Conservation (phyloP, 35 echinoderm and acorn worm genomes). For the Heliocidaris erythrogramma region DNA sequence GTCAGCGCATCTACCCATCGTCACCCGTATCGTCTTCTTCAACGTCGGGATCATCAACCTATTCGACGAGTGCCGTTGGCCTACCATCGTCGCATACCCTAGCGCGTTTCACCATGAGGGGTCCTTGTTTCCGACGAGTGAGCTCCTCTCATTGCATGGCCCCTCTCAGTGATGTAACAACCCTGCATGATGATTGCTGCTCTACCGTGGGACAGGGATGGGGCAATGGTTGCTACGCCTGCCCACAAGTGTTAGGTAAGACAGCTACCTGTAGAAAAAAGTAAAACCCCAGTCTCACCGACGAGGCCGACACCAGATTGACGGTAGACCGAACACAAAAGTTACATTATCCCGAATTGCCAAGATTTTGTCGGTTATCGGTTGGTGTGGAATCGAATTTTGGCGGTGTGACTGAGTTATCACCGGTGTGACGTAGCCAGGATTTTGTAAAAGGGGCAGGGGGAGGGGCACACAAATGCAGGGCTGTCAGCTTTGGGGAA, state of each 20-base stretch:
- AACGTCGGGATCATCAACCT: neutral
- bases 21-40: neutral
- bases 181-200: slow-evolving; percentile 92
- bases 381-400: too few relatives aligned
- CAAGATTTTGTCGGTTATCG: too few relatives aligned
- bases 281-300: too few relatives aligned
- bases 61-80: neutral
- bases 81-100: slow-evolving; percentile 25
- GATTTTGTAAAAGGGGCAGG: too few relatives aligned
- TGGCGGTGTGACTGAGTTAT: too few relatives aligned
- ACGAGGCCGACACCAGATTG: too few relatives aligned
- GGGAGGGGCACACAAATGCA: too few relatives aligned
- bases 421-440: too few relatives aligned
- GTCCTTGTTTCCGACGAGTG: slow-evolving; percentile 84
- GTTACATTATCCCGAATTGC: too few relatives aligned
- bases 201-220: slow-evolving; percentile 80
- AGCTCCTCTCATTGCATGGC: slow-evolving; percentile 68
- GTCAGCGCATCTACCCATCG: neutral
- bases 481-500: too few relatives aligned
- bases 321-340: too few relatives aligned
- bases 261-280: neutral
- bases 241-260: slow-evolving; percentile 83
- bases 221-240: slow-evolving; percentile 79
- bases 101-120: slow-evolving; percentile 75
- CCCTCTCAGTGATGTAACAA: slow-evolving; percentile 64